A percentile compares a stretch with the other conserved stretches of the same genome.
These are phyloP conservation scores for Ectemnius lituratus DNA, from an alignment of 2,888 invertebrate genomes.

Conservation along the genomic window DNA sequence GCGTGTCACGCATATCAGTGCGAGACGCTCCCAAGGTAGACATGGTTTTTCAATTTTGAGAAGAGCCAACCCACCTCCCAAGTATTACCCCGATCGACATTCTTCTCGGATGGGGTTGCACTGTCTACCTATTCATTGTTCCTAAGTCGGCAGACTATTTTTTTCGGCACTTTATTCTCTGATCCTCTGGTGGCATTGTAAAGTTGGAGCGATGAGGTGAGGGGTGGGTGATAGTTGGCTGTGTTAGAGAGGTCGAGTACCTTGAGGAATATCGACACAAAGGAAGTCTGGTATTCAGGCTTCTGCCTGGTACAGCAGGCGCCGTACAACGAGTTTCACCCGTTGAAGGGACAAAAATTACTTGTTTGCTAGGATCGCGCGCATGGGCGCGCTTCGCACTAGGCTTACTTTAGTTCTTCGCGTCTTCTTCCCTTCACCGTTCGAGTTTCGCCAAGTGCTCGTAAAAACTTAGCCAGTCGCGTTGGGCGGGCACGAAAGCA, in stretches of 20 bases:
- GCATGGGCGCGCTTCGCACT: neutral
- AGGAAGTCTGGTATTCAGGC: slow-evolving; percentile 4
- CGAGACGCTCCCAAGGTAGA: slow-evolving; percentile 38
- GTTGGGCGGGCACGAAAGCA: slow-evolving; percentile 23
- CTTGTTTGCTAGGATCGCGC: slow-evolving; percentile 35
- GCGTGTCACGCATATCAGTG: slow-evolving; percentile 36
- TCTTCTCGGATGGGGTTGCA: too few relatives aligned
- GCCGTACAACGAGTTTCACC: neutral
- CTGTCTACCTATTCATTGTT: too few relatives aligned
- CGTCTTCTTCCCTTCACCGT: neutral
- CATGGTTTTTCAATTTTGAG: slow-evolving; percentile 62
- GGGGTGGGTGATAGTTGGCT: too few relatives aligned
- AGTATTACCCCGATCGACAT: neutral
- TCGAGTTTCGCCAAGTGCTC: slow-evolving; percentile 41
- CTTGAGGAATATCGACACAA: slow-evolving; percentile 17
- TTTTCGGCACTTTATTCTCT: too few relatives aligned
- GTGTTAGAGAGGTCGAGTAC: too few relatives aligned
- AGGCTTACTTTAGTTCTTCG: neutral
- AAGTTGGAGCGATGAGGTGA: too few relatives aligned
- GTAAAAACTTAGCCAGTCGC: slow-evolving; percentile 49
- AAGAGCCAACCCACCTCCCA: neutral
- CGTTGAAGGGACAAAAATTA: slow-evolving; percentile 46
- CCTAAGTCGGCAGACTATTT: too few relatives aligned
- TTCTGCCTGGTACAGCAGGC: slow-evolving; percentile 26
- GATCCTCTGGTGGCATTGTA: too few relatives aligned